Evolutionary conservation across 2,888 invertebrate genomes (phyloP).

Genomic region (Drosophila suboccidentalis): DNA sequence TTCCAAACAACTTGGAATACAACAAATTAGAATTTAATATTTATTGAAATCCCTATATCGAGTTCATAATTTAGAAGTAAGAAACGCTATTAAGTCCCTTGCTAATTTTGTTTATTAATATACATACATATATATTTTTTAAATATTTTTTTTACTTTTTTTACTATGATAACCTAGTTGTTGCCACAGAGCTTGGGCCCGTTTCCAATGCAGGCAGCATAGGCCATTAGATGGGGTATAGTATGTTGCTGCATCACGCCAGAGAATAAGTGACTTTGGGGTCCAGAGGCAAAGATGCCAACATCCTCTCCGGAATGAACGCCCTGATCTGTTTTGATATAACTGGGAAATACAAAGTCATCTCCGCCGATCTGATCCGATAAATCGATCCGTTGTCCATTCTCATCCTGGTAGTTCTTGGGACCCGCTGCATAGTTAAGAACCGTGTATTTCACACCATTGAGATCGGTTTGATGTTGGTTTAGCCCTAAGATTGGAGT

Average conservation of each 20-base stretch:
- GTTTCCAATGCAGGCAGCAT: conserved; percentile 90
- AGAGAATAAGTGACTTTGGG: conserved; percentile 92
- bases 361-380: conserved; percentile 44
- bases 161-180: not conserved
- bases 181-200: conserved; percentile 85
- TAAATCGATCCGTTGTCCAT: conserved; percentile 73
- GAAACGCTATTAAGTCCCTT: too few species aligned
- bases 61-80: too few species aligned
- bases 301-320: conserved; percentile 93
- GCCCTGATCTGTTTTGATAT: conserved; percentile 85
- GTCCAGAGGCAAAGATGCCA: conserved; percentile 91
- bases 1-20: too few species aligned
- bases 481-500: conserved; percentile 86
- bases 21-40: too few species aligned
- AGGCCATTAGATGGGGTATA: conserved; percentile 91
- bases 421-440: conserved; percentile 92
- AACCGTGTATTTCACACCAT: conserved; percentile 87
- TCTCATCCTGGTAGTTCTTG: conserved; percentile 66
- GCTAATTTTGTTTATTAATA: too few species aligned
- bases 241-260: conserved; percentile 92
- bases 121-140: too few species aligned
- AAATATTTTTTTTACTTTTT: too few species aligned
- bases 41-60: too few species aligned
- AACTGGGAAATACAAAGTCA: conserved; percentile 66
- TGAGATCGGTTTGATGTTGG: conserved; percentile 62